Evolutionary conservation across 2,113 vertebrate species (phyloP).

Genomic region (Spea bombifrons): DNA sequence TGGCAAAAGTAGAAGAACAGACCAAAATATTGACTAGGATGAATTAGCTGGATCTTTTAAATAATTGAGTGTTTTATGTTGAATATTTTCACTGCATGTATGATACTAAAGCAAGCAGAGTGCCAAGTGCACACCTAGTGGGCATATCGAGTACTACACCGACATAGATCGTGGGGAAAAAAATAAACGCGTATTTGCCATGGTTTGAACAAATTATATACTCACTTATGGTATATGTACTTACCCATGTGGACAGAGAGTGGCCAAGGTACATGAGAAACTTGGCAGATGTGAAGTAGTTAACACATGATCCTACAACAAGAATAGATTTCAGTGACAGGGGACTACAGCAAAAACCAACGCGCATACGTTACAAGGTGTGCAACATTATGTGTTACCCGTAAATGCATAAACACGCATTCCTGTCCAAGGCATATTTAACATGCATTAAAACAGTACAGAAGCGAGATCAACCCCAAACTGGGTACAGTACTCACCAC

Average conservation of each 20-base stretch:
- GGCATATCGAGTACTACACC: background rate
- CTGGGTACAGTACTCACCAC: slow-evolving; percentile 59
- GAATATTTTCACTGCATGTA: too few relatives aligned
- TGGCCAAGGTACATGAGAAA: slow-evolving; percentile 94
- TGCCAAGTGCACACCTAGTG: background rate
- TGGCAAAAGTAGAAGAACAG: too few relatives aligned
- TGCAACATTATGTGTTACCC: slow-evolving; percentile 53
- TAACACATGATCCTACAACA: slow-evolving; percentile 69
- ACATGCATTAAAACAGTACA: background rate
- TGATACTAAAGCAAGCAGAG: background rate
- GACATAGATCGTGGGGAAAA: background rate
- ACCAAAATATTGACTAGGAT: too few relatives aligned
- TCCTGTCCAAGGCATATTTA: background rate
- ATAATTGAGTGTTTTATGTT: too few relatives aligned
- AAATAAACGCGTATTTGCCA: too few relatives aligned
- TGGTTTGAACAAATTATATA: background rate
- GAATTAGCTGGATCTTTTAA: too few relatives aligned
- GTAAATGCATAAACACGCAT: too few relatives aligned
- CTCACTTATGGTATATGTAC: slow-evolving; percentile 47
- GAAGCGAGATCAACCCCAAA: background rate
- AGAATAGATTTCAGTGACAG: slow-evolving; percentile 3
- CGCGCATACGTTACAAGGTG: slow-evolving; percentile 24
- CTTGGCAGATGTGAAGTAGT: slow-evolving; percentile 85
- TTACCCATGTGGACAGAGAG: slow-evolving; percentile 93
- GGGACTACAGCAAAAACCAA: slow-evolving; percentile 64